phyloP scores from a whole-genome alignment of 2,797 vertebrate species.

The Danio albolineatus region DNA sequence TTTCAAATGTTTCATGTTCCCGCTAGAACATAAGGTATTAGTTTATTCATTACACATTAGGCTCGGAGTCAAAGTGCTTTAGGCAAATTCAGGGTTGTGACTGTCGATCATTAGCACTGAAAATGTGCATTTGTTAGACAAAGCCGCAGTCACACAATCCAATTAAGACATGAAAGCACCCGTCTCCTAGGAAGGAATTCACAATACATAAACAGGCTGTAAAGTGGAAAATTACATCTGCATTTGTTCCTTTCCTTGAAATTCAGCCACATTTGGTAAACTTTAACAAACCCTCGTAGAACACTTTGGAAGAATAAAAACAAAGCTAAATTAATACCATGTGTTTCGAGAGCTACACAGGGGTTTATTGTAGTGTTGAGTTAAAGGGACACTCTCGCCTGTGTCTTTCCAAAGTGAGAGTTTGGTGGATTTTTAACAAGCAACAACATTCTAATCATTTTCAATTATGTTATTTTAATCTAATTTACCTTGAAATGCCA shows the following conservation, averaged over 20 bases:
- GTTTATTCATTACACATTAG: constrained; percentile 67
- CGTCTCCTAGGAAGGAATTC: constrained; percentile 65
- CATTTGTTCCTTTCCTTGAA: constrained; percentile 60
- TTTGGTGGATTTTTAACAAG: constrained; percentile 21
- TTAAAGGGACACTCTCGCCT: constrained; percentile 6
- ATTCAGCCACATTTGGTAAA: constrained; percentile 67
- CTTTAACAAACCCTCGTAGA: constrained; percentile 59
- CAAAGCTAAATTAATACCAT: constrained; percentile 57
- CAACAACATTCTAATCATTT: constrained; percentile 7
- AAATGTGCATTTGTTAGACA: constrained; percentile 63
- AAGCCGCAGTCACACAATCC: constrained; percentile 68
- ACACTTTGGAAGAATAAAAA: constrained; percentile 36
- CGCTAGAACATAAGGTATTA: constrained; percentile 51
- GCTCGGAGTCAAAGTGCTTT: constrained; percentile 62
- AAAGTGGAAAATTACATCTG: constrained; percentile 72
- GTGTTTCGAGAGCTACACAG: constrained; percentile 53
- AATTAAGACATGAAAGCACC: constrained; percentile 72
- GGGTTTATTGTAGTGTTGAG: constrained; percentile 32
- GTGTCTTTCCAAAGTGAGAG: constrained; percentile 23
- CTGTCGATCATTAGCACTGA: constrained; percentile 63
- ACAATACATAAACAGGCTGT: constrained; percentile 73
- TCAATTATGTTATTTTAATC: neutral
- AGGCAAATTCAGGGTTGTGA: constrained; percentile 60
- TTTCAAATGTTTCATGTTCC: constrained; percentile 67
- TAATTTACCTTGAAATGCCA: neutral